A percentile compares a stretch with the other conserved stretches of the same genome.
Conservation (phyloP, 2,113 vertebrate genomes). For the Nerophis ophidion region DNA sequence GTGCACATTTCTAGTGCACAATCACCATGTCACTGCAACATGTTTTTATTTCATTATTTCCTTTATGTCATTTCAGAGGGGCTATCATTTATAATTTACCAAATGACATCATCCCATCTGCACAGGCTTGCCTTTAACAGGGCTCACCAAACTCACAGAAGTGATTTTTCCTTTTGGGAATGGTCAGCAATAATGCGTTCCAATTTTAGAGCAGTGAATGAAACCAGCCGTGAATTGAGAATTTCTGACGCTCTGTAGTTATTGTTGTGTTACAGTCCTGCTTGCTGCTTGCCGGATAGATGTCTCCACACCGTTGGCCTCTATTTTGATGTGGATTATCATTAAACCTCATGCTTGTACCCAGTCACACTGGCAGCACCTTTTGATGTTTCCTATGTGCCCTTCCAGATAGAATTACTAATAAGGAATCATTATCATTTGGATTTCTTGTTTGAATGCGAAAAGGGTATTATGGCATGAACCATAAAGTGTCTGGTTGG, state of each 20-base stretch:
- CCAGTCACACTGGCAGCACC: conserved; percentile 54
- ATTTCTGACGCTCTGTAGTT: conserved; percentile 59
- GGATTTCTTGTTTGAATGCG: conserved; percentile 65
- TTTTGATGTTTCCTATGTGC: conserved; percentile 70
- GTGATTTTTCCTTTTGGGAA: conserved; percentile 53
- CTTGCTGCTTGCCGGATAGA: conserved; percentile 39
- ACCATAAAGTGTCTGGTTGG: conserved; percentile 31
- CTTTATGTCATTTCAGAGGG: conserved; percentile 62
- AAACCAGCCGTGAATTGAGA: conserved; percentile 61
- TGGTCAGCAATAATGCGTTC: conserved; percentile 64
- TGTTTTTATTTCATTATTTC: conserved; percentile 71
- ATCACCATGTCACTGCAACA: conserved; percentile 62
- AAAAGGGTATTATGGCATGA: conserved; percentile 66
- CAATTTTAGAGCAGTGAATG: conserved; percentile 62
- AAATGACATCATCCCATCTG: conserved; percentile 50
- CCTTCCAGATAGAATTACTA: conserved; percentile 68
- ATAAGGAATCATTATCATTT: conserved; percentile 71
- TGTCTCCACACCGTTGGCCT: conserved; percentile 38
- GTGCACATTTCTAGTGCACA: conserved; percentile 63
- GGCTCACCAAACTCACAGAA: conserved; percentile 51
- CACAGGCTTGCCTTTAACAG: conserved; percentile 55
- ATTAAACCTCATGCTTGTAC: conserved; percentile 52
- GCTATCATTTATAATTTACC: conserved; percentile 71
- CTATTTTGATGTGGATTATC: conserved; percentile 70
- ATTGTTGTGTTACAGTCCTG: conserved; percentile 54